Evolutionary conservation across 2,888 invertebrate genomes (phyloP).

Genomic region (Napeogenes sylphis): DNA sequence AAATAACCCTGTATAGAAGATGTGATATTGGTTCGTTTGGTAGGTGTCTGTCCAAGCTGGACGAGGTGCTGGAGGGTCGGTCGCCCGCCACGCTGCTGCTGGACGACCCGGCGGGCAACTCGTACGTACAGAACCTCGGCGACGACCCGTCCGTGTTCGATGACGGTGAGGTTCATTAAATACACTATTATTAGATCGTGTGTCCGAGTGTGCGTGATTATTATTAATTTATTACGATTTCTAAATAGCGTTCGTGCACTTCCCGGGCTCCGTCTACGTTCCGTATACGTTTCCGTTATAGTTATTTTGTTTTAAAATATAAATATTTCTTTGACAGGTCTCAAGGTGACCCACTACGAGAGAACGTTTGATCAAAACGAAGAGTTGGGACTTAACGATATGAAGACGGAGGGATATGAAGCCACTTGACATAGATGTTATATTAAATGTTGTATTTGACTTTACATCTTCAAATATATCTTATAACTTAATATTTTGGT

Average conservation of each 20-base stretch:
- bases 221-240: too few species aligned
- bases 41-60: slow-evolving; percentile 82
- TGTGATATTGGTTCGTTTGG: not conserved
- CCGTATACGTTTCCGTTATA: too few species aligned
- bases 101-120: slow-evolving; percentile 98
- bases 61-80: slow-evolving; percentile 81
- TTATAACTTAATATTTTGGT: too few species aligned
- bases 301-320: not conserved
- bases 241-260: too few species aligned
- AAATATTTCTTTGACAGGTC: slow-evolving; percentile 45
- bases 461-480: too few species aligned
- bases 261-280: too few species aligned
- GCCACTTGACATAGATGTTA: slow-evolving; percentile 21
- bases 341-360: slow-evolving; percentile 88
- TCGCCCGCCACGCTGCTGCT: slow-evolving; percentile 85
- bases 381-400: slow-evolving; percentile 95
- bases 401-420: slow-evolving; percentile 92
- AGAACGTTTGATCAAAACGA: slow-evolving; percentile 95
- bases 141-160: slow-evolving; percentile 79
- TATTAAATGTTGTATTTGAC: not conserved
- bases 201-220: too few species aligned
- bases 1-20: not conserved
- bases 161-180: slow-evolving; percentile 54
- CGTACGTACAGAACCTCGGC: slow-evolving; percentile 91
- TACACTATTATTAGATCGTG: too few species aligned